Evolutionary conservation across 2,113 vertebrate species (phyloP), one percentile per base, ranked within the genome.

Genomic region (Paracanthobrama guichenoti): DNA sequence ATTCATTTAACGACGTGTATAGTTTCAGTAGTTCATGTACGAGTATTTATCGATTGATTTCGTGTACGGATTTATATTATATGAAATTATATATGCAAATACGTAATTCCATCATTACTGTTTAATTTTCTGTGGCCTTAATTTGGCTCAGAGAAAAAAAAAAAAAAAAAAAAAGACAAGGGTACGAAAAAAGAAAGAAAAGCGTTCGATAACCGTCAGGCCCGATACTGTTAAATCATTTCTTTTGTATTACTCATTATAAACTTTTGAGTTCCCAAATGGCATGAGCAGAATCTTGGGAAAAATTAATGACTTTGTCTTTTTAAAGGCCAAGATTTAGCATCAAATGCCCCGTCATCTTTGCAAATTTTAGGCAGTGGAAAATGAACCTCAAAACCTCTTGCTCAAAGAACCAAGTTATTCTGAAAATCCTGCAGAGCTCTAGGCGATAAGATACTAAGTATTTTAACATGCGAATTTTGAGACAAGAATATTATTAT

Each of bases 21-120:
- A 94, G 93, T 95, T 89, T 94, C 88, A 94, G 93, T 95, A 94
- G 92, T 92, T 93, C 91, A 89, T 93, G 93, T 95, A 89, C 28
- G 89, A 92, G 90, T 90, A 87, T 91, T 91, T 89, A 90, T 92
- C 85, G 93, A 93, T 89, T 89, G 91, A 89, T 92, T 94, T 90
- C 55, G 85, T 91, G 91, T 91, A 90, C 90, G 88, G 91, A 79
- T 86, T 88, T 92, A 92, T 85, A 89, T 84, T 84, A 90, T 90
- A 89, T 78, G 83, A 93, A 90, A 94, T 94, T 93, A 93, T 94
- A 95, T 95, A 95, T 95, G 94, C 94, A 95, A 95, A 92, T 90
- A 91, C 90, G 88, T 91, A 90, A 91, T 92, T 92, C 91, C 83
- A 90, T 87, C 88, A 82, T 87, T 92, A 86, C 85, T 91, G 80